Evolutionary conservation across 2,113 vertebrate species (phyloP).

Genomic region (Anhinga rufa): DNA sequence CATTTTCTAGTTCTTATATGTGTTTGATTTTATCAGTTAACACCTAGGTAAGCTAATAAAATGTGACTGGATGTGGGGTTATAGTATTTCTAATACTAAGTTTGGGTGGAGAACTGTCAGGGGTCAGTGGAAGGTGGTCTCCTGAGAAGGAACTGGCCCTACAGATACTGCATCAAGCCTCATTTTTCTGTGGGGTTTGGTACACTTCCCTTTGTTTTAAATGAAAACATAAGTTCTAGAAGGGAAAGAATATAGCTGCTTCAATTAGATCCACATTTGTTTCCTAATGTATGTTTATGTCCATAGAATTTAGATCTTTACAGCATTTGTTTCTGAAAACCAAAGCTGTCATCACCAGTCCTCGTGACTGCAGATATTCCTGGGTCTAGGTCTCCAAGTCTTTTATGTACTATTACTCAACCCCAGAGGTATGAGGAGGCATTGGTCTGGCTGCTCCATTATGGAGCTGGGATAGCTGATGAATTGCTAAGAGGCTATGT

Average conservation of each 20-base stretch:
- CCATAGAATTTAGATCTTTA: not conserved
- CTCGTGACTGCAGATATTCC: not conserved
- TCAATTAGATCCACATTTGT: not conserved
- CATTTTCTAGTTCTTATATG: not conserved
- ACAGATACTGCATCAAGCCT: rapidly evolving
- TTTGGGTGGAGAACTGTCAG: not conserved
- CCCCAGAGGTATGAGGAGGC: not conserved
- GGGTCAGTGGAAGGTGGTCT: not conserved
- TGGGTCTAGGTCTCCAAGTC: not conserved
- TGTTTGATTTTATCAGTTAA: not conserved
- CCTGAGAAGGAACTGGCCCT: not conserved
- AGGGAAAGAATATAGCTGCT: not conserved
- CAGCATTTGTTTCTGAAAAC: not conserved
- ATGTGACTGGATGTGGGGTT: not conserved
- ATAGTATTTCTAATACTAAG: rapidly evolving
- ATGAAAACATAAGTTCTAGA: not conserved
- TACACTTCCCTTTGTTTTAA: rapidly evolving
- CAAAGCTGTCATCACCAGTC: not conserved
- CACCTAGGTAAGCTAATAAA: not conserved
- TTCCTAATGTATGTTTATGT: not conserved
- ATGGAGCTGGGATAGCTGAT: not conserved
- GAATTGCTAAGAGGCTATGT: not conserved
- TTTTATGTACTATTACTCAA: not conserved
- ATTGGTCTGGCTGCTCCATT: rapidly evolving
- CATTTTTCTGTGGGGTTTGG: not conserved